These are phyloP conservation scores for Ips typographus DNA, from an alignment of 1,140 invertebrate genomes.

Conservation along the genomic window DNA sequence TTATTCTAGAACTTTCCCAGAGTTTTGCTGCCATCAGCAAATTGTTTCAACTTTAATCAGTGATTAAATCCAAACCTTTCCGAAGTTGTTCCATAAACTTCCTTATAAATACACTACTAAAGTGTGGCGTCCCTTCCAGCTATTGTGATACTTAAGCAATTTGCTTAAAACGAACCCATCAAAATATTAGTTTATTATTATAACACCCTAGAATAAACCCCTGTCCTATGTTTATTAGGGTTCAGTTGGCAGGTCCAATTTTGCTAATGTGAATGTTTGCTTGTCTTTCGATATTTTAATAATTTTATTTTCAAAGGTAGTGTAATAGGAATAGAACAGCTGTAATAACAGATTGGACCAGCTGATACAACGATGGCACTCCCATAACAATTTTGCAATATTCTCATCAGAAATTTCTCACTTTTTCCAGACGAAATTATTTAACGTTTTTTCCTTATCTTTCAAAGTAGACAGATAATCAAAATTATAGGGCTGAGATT, in stretches of 20 bases:
- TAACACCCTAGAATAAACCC: conserved; percentile 15
- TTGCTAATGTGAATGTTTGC: conserved; percentile 18
- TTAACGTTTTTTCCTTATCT: too few species aligned
- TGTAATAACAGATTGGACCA: too few species aligned
- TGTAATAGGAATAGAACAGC: too few species aligned
- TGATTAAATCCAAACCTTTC: conserved; percentile 7
- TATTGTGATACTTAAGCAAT: conserved; percentile 22
- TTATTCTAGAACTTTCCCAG: too few species aligned
- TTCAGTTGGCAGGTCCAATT: conserved; percentile 18
- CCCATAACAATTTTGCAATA: too few species aligned
- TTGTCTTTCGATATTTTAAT: neutral
- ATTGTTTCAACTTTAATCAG: neutral
- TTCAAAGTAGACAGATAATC: too few species aligned
- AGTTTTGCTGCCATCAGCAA: too few species aligned
- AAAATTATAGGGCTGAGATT: too few species aligned
- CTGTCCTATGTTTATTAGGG: conserved; percentile 26
- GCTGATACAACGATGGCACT: too few species aligned
- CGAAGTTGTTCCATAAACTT: neutral
- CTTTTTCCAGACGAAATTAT: too few species aligned
- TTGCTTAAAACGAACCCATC: conserved; percentile 18
- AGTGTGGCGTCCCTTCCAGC: conserved; percentile 9
- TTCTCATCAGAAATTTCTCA: too few species aligned
- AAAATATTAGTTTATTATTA: conserved; percentile 33
- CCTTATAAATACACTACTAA: neutral
- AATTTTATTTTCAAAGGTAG: too few species aligned